Evolutionary conservation across 2,113 vertebrate genomes (phyloP), one percentile per base, ranked within the genome.

Genomic region (Vimba vimba): DNA sequence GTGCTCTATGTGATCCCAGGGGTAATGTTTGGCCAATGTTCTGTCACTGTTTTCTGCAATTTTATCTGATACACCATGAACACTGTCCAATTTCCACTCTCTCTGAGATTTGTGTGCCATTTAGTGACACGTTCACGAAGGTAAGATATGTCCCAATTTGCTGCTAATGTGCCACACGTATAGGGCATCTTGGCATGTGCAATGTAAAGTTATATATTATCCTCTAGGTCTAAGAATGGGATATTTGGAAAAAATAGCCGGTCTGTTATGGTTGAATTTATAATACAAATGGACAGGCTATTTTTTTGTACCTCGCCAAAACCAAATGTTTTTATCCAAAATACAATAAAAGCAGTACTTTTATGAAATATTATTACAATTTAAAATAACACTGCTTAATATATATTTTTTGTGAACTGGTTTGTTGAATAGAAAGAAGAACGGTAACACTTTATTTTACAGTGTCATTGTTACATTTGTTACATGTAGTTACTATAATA

Each of bases 131-230:
- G 25, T 81, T 76, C 78, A 66, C 50, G 36, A n/a, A 75, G 71
- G 47, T 84, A 78, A 87, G 68, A 60, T 79, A 84, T 87, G 66
- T 25, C 60, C 60, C 73, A 87, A 59, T 79, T 78, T 83, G 47
- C 39, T 12, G 33, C 82, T 71, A 59, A 84, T 84, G 75, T 77
- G 86, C 33, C 59, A 79, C 25, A 77, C 17, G 27, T 59, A n/a
- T 73, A 50, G 76, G 27, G 45, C 43, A 25, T 73, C 47, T 8
- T 30, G 33, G 36, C 75, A 84, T 64, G 30, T 60, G 39, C 45
- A 60, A 39, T 68, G 39, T 73, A 45, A 39, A 69, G 27, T 84
- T 77, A 52, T 86, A 43, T 64, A 83, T 77, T 57, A 43, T 68
- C 13, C 50, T 47, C 4, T 36, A 62, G 23, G 36, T 66, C 60